Base-by-base conservation (phyloP, 2,113 vertebrate genomes). In the Lonchura striata region DNA sequence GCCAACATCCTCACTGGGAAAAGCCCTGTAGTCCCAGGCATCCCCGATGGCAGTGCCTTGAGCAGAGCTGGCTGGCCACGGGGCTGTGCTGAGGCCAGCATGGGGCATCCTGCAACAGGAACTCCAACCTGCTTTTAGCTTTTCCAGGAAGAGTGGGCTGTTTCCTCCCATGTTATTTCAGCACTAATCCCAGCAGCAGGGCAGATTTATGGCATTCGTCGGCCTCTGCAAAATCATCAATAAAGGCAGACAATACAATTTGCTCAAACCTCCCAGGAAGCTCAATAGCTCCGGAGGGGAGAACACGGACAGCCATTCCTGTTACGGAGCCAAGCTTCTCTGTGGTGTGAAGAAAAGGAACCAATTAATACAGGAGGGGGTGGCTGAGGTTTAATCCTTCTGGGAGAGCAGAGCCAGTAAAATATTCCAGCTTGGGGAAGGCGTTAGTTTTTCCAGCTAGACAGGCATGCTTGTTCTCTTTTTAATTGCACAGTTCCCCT, bases 181-280 rank as follows among this genome's bases (percentile, higher is more conserved):
- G 69, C 84, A 60, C 65, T 33, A 46, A 53, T 71, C 81, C 71
- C 76, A 60, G 60, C 53, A 79, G 50, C 13, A 13, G 35, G 31
- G 27, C 35, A 78, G 96, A 92, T 94, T 82, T 49, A 92, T 11
- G 57, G 86, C 4, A 3, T n/a, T 68, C 17, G 3, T 64, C 15
- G 37, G 86, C 68, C 82, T 59, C 87, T 74, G 94, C 80, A 65
- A 93, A 68, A 77, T 57, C 75, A 93, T 96, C 92, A 76, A 75
- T 93, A 94, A 92, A 82, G 78, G 70, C 90, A 70, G 86, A 95
- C 86, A 75, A 88, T 8, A 77, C 61, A n/a, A 86, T 69, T 47
- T 75, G 31, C 42, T 54, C 68, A 64, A 82, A 37, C 64, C 87
- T 93, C 77, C 84, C 86, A 52, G 92, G 94, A 88, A 93, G 81